Evolutionary conservation across 1,140 invertebrate species (phyloP).

Genomic region (Bombus pascuorum): DNA sequence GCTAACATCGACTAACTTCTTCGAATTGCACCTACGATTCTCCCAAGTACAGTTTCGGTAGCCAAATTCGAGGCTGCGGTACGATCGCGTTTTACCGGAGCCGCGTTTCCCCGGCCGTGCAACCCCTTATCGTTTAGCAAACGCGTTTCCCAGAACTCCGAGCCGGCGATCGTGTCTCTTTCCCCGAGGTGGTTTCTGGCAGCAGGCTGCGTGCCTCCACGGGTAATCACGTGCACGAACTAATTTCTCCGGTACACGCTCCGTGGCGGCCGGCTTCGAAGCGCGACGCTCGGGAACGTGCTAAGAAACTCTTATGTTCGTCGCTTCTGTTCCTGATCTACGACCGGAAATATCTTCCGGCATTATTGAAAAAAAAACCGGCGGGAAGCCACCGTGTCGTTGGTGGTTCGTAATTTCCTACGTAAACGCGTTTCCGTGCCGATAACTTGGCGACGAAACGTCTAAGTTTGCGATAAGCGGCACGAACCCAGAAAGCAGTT

Average conservation of each 20-base stretch:
- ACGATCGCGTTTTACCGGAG: constrained; percentile 8
- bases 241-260: constrained; percentile 72
- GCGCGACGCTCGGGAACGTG: constrained; percentile 50
- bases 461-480: background rate
- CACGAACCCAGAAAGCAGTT: background rate
- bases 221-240: constrained; percentile 73
- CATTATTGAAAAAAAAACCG: constrained; percentile 20
- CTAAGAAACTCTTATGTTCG: constrained; percentile 61
- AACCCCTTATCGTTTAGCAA: constrained; percentile 25
- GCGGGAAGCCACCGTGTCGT: background rate
- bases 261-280: constrained; percentile 51
- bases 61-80: background rate
- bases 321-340: background rate
- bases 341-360: background rate
- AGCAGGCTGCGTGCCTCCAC: constrained; percentile 68
- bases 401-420: background rate
- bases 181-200: constrained; percentile 35
- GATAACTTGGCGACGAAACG: background rate
- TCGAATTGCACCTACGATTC: background rate
- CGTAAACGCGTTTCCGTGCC: too few species aligned
- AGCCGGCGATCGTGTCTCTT: constrained; percentile 22
- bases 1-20: background rate
- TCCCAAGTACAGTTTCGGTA: background rate
- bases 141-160: background rate
- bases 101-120: too few species aligned